A percentile compares a stretch with the other conserved stretches of the same genome.
phyloP scores from a whole-genome alignment of 2,797 vertebrate species.

The Hybognathus amarus region DNA sequence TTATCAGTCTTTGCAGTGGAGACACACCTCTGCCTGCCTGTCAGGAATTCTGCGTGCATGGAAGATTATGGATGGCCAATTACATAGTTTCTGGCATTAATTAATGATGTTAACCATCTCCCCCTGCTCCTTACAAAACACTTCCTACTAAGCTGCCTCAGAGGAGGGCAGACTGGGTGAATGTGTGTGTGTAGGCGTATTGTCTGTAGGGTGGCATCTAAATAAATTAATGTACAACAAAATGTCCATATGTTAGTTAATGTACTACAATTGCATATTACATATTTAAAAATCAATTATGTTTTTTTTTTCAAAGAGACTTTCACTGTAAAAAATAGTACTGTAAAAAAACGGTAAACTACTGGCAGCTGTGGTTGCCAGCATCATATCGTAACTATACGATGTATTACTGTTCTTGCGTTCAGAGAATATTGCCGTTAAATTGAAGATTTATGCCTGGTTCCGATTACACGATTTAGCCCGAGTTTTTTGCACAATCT shows the following conservation, averaged over 20 bases:
- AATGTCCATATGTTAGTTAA: slow-evolving; percentile 36
- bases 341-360: no score
- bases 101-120: slow-evolving; percentile 77
- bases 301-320: slow-evolving; percentile 10
- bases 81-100: slow-evolving; percentile 85
- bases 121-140: slow-evolving; percentile 74
- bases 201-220: slow-evolving; percentile 55
- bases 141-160: slow-evolving; percentile 75
- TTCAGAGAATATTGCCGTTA: no score
- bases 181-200: slow-evolving; percentile 48
- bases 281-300: slow-evolving; percentile 49
- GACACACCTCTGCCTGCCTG: slow-evolving; percentile 75
- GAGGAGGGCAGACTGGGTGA: slow-evolving; percentile 22
- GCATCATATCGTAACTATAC: no score
- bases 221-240: slow-evolving; percentile 45
- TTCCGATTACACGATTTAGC: no score
- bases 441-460: no score
- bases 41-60: slow-evolving; percentile 78
- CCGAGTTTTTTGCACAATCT: no score
- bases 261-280: not conserved
- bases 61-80: slow-evolving; percentile 84
- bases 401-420: no score
- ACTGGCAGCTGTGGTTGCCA: no score
- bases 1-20: slow-evolving; percentile 69
- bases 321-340: not conserved